Evolutionary conservation across 2,888 invertebrate genomes (phyloP).

Genomic region (Torymus auratus): DNA sequence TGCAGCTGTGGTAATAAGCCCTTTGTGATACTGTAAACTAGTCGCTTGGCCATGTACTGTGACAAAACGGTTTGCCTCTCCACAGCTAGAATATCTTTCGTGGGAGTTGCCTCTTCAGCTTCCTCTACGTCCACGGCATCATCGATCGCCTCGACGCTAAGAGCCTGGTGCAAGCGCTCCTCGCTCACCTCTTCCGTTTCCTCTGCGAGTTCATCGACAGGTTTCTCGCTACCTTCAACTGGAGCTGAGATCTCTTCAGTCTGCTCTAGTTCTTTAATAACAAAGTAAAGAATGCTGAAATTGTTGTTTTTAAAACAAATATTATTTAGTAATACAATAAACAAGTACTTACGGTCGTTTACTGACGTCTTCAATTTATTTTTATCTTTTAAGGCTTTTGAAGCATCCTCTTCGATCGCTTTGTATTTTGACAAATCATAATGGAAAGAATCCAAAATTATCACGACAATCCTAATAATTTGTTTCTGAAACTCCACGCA

Average conservation of each 20-base stretch:
- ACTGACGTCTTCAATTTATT: neutral
- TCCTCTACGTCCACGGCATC: constrained; percentile 71
- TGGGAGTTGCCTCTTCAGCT: constrained; percentile 54
- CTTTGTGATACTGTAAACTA: constrained; percentile 84
- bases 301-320: too few relatives aligned
- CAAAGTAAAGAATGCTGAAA: too few relatives aligned
- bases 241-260: constrained; percentile 62
- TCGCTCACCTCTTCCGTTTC: constrained; percentile 71
- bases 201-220: constrained; percentile 71
- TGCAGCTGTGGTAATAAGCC: constrained; percentile 89
- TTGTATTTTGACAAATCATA: constrained; percentile 87
- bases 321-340: too few relatives aligned
- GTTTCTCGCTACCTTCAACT: constrained; percentile 67
- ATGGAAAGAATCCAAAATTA: constrained; percentile 93
- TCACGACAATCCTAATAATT: constrained; percentile 85
- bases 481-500: constrained; percentile 89
- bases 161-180: constrained; percentile 73
- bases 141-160: constrained; percentile 70
- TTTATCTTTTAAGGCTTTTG: neutral
- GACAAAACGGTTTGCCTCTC: constrained; percentile 80
- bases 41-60: constrained; percentile 85
- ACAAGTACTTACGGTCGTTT: constrained; percentile 58
- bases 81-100: constrained; percentile 66
- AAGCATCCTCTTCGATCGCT: constrained; percentile 62
- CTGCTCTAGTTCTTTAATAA: too few relatives aligned